These are phyloP conservation scores for Prenolepis imparis DNA, from an alignment of 2,888 invertebrate species.

Conservation along the genomic window DNA sequence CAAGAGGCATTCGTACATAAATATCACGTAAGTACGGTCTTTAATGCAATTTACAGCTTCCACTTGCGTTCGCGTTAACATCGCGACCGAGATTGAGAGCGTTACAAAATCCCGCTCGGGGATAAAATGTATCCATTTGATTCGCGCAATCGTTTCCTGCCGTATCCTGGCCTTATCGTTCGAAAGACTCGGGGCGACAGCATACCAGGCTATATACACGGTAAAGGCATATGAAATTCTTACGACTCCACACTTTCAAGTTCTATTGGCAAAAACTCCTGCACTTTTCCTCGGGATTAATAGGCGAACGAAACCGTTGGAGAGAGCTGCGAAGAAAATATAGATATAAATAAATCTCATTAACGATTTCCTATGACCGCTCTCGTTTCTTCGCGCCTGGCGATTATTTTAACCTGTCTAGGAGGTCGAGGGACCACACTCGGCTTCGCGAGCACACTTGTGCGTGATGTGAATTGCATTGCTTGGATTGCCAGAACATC, in stretches of 20 bases:
- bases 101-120: conserved; percentile 45
- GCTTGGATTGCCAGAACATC: conserved; percentile 22
- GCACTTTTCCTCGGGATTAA: neutral
- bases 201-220: neutral
- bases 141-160: conserved; percentile 40
- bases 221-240: neutral
- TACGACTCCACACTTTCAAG: neutral
- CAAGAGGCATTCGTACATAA: neutral
- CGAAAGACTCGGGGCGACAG: conserved; percentile 46
- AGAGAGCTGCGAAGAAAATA: neutral
- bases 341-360: neutral
- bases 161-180: conserved; percentile 11
- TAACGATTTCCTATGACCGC: conserved; percentile 10
- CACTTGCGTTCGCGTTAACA: conserved; percentile 12
- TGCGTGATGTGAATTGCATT: conserved; percentile 55
- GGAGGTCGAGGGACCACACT: neutral
- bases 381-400: neutral
- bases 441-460: conserved; percentile 17
- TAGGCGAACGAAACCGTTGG: neutral
- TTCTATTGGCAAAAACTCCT: neutral
- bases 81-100: conserved; percentile 11
- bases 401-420: neutral
- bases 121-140: conserved; percentile 49
- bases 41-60: conserved; percentile 32
- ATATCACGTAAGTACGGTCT: neutral